Conservation (phyloP, 1,140 invertebrate species). For the Lasioglossum albipes region DNA sequence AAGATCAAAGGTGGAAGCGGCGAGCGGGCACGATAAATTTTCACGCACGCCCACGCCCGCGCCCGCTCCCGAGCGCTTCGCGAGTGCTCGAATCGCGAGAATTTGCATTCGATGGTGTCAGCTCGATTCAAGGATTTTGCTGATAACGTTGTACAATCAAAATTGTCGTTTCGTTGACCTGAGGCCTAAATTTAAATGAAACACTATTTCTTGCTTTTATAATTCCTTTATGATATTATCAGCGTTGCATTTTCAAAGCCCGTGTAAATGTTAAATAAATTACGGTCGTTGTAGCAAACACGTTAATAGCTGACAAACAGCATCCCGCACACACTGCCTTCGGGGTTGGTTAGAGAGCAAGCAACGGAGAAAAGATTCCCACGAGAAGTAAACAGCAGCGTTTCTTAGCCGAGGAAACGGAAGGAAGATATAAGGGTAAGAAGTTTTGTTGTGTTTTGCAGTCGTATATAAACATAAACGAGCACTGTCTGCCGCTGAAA, state of each 20-base stretch:
- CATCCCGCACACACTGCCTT: too few relatives aligned
- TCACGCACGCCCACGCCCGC: background rate
- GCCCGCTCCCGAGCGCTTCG: background rate
- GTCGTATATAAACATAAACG: background rate
- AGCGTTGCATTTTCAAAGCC: too few relatives aligned
- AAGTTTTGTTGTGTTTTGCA: background rate
- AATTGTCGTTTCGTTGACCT: too few relatives aligned
- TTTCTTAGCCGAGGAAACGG: background rate
- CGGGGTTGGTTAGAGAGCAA: too few relatives aligned
- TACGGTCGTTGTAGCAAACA: too few relatives aligned
- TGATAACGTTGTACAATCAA: background rate
- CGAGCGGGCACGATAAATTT: slow-evolving; percentile 18
- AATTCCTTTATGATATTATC: too few relatives aligned
- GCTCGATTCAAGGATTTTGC: slow-evolving; percentile 21
- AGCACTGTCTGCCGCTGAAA: background rate
- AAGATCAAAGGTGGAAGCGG: background rate
- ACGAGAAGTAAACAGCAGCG: background rate
- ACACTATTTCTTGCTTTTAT: too few relatives aligned
- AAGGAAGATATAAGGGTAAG: background rate
- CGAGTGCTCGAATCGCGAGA: too few relatives aligned
- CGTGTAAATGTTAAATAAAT: too few relatives aligned
- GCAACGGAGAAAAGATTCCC: too few relatives aligned
- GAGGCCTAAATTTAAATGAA: too few relatives aligned
- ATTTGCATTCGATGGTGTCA: slow-evolving; percentile 28
- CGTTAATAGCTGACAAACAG: background rate